These are phyloP conservation scores for Passer domesticus DNA, from an alignment of 2,113 vertebrate species.

Conservation along the genomic window DNA sequence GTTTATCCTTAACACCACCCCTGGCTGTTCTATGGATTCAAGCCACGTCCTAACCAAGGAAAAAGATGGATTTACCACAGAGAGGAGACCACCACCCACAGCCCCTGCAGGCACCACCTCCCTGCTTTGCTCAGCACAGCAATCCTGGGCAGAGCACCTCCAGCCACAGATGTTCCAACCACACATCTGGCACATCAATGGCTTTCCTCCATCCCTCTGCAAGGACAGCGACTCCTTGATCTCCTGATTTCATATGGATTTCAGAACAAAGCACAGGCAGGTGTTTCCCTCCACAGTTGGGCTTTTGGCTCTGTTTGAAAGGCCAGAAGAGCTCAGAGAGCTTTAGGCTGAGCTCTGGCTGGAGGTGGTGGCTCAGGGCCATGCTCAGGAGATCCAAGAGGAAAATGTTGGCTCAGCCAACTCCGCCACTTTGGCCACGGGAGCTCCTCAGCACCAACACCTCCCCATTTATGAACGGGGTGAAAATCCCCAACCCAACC, in stretches of 20 bases:
- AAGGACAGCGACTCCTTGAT: slow-evolving; percentile 57
- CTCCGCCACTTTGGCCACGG: accelerated
- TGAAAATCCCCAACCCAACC: neutral
- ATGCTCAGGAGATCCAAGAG: neutral
- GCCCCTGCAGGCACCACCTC: neutral
- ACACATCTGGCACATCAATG: slow-evolving; percentile 52
- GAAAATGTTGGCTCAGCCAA: neutral
- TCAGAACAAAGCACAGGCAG: slow-evolving; percentile 35
- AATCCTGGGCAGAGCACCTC: neutral
- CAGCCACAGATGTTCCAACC: slow-evolving; percentile 8
- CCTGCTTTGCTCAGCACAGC: neutral
- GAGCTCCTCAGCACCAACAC: neutral
- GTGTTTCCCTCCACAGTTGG: neutral
- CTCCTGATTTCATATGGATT: slow-evolving; percentile 29
- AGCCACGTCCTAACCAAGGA: neutral
- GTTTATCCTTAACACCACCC: neutral
- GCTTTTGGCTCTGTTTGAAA: neutral
- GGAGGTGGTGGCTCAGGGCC: neutral
- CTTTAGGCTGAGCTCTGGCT: neutral
- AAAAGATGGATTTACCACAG: neutral
- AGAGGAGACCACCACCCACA: neutral
- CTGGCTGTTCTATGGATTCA: neutral
- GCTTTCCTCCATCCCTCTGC: slow-evolving; percentile 18
- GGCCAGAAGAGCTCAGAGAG: neutral
- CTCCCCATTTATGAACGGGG: accelerated